Conservation (phyloP, 1,140 invertebrate genomes). For the Whitmania pigra region DNA sequence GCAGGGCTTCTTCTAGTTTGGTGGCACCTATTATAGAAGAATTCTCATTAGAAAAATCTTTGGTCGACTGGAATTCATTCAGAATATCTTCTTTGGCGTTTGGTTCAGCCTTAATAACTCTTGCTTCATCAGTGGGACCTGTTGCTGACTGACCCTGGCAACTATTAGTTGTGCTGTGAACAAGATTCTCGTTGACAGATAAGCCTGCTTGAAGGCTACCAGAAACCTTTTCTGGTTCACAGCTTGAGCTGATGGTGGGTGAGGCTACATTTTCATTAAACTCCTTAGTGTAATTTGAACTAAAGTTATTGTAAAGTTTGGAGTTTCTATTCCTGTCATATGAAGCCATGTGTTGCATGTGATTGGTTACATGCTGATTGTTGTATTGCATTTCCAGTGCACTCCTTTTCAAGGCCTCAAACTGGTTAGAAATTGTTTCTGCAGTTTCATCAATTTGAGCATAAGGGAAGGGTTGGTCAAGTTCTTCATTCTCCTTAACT, state of each 20-base stretch:
- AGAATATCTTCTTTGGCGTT: not conserved
- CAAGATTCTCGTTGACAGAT: not conserved
- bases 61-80: not conserved
- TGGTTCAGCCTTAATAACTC: not conserved
- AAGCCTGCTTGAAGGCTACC: no score
- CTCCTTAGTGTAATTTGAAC: not conserved
- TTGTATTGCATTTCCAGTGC: not conserved
- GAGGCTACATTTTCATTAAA: slow-evolving; percentile 13
- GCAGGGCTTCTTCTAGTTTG: slow-evolving; percentile 13
- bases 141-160: not conserved
- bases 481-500: not conserved
- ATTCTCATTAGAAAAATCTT: not conserved
- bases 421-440: not conserved
- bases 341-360: no score
- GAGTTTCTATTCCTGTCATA: not conserved
- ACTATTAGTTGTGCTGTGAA: slow-evolving; percentile 14
- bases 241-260: slow-evolving; percentile 17
- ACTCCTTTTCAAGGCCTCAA: not conserved
- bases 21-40: slow-evolving; percentile 4
- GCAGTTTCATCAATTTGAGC: slow-evolving; percentile 8
- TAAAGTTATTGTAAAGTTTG: not conserved
- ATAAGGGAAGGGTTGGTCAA: not conserved
- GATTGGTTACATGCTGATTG: not conserved
- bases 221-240: slow-evolving; percentile 13
- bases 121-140: not conserved